These are phyloP conservation scores for Tichodroma muraria DNA, from an alignment of 2,113 vertebrate genomes.

Conservation along the genomic window DNA sequence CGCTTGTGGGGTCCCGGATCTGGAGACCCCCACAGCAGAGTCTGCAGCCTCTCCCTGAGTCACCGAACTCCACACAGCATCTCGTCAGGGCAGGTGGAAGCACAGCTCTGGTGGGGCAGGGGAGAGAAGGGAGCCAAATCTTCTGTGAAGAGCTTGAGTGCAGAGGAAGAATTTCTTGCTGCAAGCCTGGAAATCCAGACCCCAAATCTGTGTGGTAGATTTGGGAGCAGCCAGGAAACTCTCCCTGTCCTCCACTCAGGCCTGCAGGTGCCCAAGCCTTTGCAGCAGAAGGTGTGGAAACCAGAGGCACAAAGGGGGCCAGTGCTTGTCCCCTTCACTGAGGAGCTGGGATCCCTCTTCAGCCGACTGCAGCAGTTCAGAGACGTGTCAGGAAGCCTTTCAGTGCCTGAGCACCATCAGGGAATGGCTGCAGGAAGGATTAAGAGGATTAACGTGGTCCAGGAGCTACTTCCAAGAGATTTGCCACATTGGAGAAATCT, in stretches of 20 bases:
- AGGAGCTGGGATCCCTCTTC: not conserved
- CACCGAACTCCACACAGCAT: not conserved
- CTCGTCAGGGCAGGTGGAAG: accelerated
- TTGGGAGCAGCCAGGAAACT: not conserved
- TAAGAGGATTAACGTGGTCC: not conserved
- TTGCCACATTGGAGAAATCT: not conserved
- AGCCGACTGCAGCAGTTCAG: not conserved
- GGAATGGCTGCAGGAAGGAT: not conserved
- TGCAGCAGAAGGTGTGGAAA: not conserved
- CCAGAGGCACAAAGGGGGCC: not conserved
- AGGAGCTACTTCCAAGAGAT: not conserved
- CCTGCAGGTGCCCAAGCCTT: accelerated
- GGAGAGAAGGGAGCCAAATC: not conserved
- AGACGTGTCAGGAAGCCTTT: not conserved
- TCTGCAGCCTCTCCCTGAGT: accelerated
- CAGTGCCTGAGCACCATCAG: not conserved
- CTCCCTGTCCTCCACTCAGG: not conserved
- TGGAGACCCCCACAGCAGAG: not conserved
- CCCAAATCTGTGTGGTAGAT: not conserved
- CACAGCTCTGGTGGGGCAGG: accelerated
- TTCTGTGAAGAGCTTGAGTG: not conserved
- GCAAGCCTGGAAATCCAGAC: not conserved
- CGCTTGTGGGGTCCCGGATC: not conserved
- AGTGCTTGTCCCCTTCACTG: accelerated
- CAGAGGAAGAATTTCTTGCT: not conserved